Base-by-base conservation (phyloP, 2,888 invertebrate species). In the Willowsia nigromaculata region DNA sequence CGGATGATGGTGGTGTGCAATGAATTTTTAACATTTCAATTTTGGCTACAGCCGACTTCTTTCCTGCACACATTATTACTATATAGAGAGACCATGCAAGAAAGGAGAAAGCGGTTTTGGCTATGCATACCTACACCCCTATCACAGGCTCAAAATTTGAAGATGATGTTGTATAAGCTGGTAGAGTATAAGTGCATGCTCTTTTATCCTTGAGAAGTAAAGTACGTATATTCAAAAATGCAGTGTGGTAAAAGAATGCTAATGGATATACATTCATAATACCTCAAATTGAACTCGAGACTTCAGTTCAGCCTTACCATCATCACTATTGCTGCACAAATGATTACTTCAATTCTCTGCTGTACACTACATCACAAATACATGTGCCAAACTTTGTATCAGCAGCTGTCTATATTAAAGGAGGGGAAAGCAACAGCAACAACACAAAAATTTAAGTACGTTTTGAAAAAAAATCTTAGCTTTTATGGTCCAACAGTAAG, bases 11-110 rank as follows among this genome's bases (percentile, higher is more conserved):
- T 86, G 86, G 88, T 91, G 90, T 92, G 91, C 92, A 86, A 91
- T 91, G 91, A 91, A 91, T 92, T 92, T 91, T 91, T 92, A 91
- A 92, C 91, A 91, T 91, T 92, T 92, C 92, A 92, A 92, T 92
- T 92, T 92, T 90, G 84, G 71, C 81, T 74, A 65, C 68, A 65
- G 37, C 74, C 22, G 25, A 59, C 62, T 59, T 82, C 82, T 65
- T 86, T 81, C 85, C 53, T 37, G n/a, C 59, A 30, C 74, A 40
- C 53, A 86, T 80, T 65, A 65, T 22, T 47, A 15, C 50, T 1
- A 1, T 4, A 27, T 2, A 47, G 9, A 47, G 22, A 85, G 76
- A 83, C 5, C 22, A 47, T n/a, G n/a, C 9, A 68, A 43, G 25
- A 78, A 56, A 43, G n/a, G 33, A 59, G 76, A 65, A 76, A 78